Conservation (phyloP, 2,113 vertebrate genomes). For the Crocuta crocuta region DNA sequence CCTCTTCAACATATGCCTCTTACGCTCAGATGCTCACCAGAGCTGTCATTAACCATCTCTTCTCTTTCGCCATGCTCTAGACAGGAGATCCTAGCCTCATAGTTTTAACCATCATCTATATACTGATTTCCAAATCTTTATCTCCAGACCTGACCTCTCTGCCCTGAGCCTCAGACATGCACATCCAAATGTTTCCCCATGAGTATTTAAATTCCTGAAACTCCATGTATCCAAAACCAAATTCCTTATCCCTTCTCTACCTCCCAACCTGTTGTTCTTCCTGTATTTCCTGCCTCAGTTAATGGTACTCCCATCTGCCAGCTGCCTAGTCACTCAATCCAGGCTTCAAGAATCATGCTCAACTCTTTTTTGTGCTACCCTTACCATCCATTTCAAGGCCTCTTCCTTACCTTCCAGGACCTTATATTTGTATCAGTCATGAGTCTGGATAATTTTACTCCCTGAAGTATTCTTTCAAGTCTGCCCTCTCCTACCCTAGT, state of each 20-base stretch:
- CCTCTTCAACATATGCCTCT: background rate
- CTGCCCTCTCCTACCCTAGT: too few species aligned
- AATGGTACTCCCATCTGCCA: background rate
- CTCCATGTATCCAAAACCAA: background rate
- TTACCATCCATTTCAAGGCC: background rate
- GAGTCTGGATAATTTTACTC: background rate
- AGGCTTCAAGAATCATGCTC: background rate
- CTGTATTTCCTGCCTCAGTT: background rate
- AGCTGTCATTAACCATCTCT: background rate
- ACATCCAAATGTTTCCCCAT: background rate
- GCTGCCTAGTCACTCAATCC: background rate
- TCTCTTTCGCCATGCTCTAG: background rate
- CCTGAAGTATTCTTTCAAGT: background rate
- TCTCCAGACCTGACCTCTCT: background rate
- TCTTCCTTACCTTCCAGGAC: background rate
- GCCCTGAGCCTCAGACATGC: background rate
- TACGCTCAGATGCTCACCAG: background rate
- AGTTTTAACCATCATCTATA: background rate
- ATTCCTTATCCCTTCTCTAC: background rate
- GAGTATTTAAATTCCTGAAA: background rate
- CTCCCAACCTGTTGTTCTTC: background rate
- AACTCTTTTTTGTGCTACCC: background rate
- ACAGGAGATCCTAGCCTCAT: background rate
- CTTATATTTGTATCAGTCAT: background rate
- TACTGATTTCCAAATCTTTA: background rate